Base-by-base conservation (phyloP, 2,797 vertebrate species). In the Typhlichthys eigenmanni region DNA sequence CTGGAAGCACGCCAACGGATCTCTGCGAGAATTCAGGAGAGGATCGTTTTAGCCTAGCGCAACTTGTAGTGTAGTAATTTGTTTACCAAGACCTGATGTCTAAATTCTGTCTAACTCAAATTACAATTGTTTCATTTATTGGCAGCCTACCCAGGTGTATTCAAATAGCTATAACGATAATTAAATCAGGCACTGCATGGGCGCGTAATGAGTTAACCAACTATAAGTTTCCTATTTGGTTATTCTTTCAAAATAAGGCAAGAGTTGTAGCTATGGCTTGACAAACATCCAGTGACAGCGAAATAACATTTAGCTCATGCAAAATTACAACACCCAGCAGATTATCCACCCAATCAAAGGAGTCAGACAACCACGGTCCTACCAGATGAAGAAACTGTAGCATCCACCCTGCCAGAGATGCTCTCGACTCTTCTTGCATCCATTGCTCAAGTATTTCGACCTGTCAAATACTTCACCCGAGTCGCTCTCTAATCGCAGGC, bases 311-410 rank as follows among this genome's bases (percentile, higher is more conserved):
- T 11, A 47, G 12, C 2, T 12, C 12, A 47, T 47, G 11, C 13
- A 11, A 47, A 52, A 14, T 52, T 52, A 10, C 10, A 52, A n/a
- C 49, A 14, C 8, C 17, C 17, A 43, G 10, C 45, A 51, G 13
- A 56, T 47, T 2, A 55, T 1, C 56, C 5, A 17, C 8, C 14
- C 10, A 4, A 45, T 14, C 14, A 48, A 66, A 14, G 47, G 47
- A 62, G 74, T 48, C 89, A 43, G 65, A 87, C 89, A 49, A 10
- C 34, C 50, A 34, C 83, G 51, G 81, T 93, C 96, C 95, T 96
- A 97, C 96, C 96, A 81, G 95, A 89, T 77, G 94, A 88, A 58
- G 95, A 94, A 68, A 85, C 85, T 54, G 89, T 85, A 55, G 93
- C 91, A 65, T 96, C 95, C 90, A 95, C 94, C 60, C 89, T 92